Evolutionary conservation across 2,888 invertebrate genomes (phyloP).

Genomic region (Hydrotaea cyrtoneurina): DNA sequence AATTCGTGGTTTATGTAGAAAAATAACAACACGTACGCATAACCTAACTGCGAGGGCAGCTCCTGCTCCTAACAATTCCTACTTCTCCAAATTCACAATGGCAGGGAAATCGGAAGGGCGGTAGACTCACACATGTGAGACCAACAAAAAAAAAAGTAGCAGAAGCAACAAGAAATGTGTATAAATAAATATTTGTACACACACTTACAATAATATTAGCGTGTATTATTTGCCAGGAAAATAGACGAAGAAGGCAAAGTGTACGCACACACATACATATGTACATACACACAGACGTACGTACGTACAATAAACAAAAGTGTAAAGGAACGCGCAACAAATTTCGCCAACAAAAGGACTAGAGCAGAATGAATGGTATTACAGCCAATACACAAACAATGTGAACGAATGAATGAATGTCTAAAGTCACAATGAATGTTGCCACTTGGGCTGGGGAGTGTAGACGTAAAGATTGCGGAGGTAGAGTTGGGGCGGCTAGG

Average conservation of each 20-base stretch:
- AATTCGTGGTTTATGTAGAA: constrained; percentile 54
- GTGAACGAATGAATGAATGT: neutral
- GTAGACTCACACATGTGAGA: neutral
- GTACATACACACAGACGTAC: constrained; percentile 51
- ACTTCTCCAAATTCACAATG: constrained; percentile 28
- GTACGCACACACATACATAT: constrained; percentile 69
- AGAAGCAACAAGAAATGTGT: constrained; percentile 23
- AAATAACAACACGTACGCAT: constrained; percentile 53
- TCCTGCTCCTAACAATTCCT: neutral
- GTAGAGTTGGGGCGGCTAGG: too few species aligned
- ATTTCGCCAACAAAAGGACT: constrained; percentile 12
- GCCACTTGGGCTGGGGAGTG: neutral
- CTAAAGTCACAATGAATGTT: constrained; percentile 26
- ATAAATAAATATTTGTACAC: constrained; percentile 62
- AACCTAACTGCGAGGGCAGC: constrained; percentile 5
- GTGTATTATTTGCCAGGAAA: constrained; percentile 55
- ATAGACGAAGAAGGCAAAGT: neutral
- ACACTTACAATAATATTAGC: constrained; percentile 57
- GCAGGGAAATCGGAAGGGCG: constrained; percentile 32
- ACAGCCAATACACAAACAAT: constrained; percentile 28
- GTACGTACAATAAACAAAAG: constrained; percentile 12
- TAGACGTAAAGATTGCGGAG: neutral
- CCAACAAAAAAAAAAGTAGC: constrained; percentile 15
- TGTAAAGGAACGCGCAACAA: constrained; percentile 29
- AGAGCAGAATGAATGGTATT: constrained; percentile 11